Base-by-base conservation (phyloP, 2,113 vertebrate species). In the Lasiurus cinereus region DNA sequence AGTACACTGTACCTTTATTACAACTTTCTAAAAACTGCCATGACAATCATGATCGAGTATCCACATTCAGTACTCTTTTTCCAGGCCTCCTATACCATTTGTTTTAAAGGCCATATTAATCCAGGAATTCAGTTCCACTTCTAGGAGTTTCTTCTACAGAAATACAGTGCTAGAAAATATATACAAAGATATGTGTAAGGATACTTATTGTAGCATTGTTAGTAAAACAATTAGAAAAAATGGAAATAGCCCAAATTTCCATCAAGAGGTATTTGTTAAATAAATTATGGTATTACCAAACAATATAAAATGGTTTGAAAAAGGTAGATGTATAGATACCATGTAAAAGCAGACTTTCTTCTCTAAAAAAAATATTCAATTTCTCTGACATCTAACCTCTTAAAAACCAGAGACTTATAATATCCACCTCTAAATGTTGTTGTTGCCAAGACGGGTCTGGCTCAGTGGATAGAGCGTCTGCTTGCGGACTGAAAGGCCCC, bases 91-190 rank as follows among this genome's bases (percentile, higher is more conserved):
- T 84, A 91, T 50, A 94, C 19, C 66, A 84, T 70, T 92, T 77
- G 78, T 88, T 95, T 74, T 88, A 93, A 93, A 95, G 73, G 66
- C 22, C 72, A 79, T 92, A 92, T 84, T 92, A 92, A 89, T 89
- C 48, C 56, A 92, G 79, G 92, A 88, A 94, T 89, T 89, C 89
- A 96, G 93, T 85, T 92, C 73, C 89, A 96, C 72, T 94, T 94
- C 72, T 94, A 92, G 84, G 83, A 84, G 54, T 79, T 92, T 94
- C 72, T 94, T 88, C 84, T 88, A 94, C 18, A 94, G 73, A 94
- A 94, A 79, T 43, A 91, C 29, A 92, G 84, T 85, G 93, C 89
- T 90, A 95, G 73, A 85, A 93, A 93, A 80, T 90, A 93, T 59
- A 56, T 93, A 93, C 78, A 92, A 92, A 84, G 56, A 67, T 67